Evolutionary conservation across 30 jellyfish, hydroid and myxozoan species (phyloP).

Genomic region (Turritopsis dohrnii): DNA sequence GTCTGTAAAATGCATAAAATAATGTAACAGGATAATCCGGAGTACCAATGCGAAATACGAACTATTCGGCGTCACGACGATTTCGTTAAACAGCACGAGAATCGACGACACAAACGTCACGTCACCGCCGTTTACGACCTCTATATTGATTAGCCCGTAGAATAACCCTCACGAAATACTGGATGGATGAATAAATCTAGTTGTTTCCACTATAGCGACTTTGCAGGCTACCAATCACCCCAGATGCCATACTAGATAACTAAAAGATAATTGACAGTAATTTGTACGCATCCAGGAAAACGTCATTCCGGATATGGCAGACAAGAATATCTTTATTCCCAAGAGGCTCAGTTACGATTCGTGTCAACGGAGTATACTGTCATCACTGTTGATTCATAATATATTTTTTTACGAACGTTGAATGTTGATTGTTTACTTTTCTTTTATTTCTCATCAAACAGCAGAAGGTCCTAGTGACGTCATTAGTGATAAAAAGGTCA

Average conservation of each 20-base stretch:
- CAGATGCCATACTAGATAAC: slow-evolving; percentile 96
- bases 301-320: background rate
- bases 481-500: no score
- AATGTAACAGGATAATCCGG: background rate
- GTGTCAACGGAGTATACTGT: no score
- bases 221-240: slow-evolving; percentile 93
- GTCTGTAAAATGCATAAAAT: background rate
- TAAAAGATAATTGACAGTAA: slow-evolving; percentile 7
- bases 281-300: background rate
- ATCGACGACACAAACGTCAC: no score
- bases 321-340: no score
- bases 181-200: background rate
- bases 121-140: no score
- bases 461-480: no score
- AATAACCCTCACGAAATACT: background rate
- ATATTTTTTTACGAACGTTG: no score
- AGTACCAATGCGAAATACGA: background rate
- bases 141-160: background rate
- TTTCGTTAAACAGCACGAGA: background rate
- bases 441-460: no score
- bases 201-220: slow-evolving; percentile 68
- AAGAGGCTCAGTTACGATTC: no score
- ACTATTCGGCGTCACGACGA: background rate
- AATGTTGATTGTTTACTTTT: no score
- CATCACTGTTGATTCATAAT: no score